Evolutionary conservation across 1,140 invertebrate genomes (phyloP).

Genomic region (Drosophila kanapiae): DNA sequence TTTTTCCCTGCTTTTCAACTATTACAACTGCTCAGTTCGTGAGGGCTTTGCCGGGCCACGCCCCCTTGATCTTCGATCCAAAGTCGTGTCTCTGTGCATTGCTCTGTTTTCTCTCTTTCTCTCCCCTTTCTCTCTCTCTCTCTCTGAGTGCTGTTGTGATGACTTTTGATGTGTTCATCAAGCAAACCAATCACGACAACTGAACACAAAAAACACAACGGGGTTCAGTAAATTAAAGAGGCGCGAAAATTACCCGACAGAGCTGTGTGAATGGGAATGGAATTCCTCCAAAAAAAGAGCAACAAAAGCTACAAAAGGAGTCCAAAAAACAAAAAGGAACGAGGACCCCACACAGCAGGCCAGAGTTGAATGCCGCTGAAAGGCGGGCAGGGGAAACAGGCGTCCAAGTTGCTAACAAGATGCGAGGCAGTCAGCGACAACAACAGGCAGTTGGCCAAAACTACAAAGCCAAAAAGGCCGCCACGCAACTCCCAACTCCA

Average conservation of each 20-base stretch:
- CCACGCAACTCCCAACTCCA: constrained; percentile 36
- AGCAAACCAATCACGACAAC: constrained; percentile 48
- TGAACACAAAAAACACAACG: constrained; percentile 1
- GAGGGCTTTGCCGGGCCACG: constrained; percentile 54
- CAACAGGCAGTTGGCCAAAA: constrained; percentile 59
- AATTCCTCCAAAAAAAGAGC: constrained; percentile 9
- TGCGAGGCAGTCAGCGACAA: constrained; percentile 72
- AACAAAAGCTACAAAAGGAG: constrained; percentile 6
- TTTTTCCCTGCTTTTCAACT: constrained; percentile 47
- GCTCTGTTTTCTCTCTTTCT: constrained; percentile 29
- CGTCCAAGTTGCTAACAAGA: constrained; percentile 75
- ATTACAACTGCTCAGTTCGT: constrained; percentile 68
- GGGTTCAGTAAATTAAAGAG: constrained; percentile 71
- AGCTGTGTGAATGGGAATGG: constrained; percentile 60
- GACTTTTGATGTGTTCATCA: constrained; percentile 83
- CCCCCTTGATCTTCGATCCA: constrained; percentile 39
- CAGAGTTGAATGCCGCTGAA: constrained; percentile 8
- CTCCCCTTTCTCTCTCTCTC: constrained; percentile 4
- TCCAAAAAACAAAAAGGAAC: neutral
- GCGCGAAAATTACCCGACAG: constrained; percentile 74
- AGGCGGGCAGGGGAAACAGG: constrained; percentile 22
- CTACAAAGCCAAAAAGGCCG: constrained; percentile 69
- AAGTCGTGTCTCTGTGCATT: constrained; percentile 74
- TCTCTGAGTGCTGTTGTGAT: constrained; percentile 56
- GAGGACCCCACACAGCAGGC: constrained; percentile 26